A percentile compares a stretch with the other conserved stretches of the same genome.
Conservation (phyloP, 2,113 vertebrate species). For the Acrocephalus kingi region DNA sequence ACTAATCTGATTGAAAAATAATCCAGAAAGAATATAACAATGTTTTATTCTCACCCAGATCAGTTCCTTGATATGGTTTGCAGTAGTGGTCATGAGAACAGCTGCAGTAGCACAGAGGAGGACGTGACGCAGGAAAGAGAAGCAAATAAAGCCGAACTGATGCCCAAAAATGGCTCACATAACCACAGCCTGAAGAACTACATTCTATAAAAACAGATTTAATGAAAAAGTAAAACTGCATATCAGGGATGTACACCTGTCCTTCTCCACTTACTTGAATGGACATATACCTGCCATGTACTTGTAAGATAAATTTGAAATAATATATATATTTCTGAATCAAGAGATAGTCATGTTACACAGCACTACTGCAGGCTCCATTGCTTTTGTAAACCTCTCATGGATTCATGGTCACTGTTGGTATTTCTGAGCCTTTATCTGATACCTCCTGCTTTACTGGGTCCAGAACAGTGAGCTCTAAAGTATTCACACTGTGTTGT, state of each 20-base stretch:
- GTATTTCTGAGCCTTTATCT: background rate
- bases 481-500: background rate
- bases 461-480: background rate
- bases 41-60: background rate
- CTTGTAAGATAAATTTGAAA: background rate
- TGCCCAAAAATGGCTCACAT: background rate
- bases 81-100: background rate
- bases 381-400: background rate
- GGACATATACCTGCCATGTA: background rate
- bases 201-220: background rate
- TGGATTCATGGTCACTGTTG: background rate
- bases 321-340: background rate
- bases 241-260: background rate
- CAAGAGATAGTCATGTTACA: background rate
- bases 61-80: background rate
- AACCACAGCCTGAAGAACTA: background rate
- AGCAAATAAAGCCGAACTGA: background rate
- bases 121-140: background rate
- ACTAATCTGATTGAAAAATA: background rate
- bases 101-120: background rate
- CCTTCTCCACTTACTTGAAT: background rate
- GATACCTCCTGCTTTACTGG: accelerated
- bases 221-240: background rate
- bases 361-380: background rate
- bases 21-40: background rate